A percentile compares a stretch with the other conserved stretches of the same genome.
Evolutionary conservation across 37 sponge, comb jelly and placozoan species (phyloP).

Genomic region (Geodia barretti): DNA sequence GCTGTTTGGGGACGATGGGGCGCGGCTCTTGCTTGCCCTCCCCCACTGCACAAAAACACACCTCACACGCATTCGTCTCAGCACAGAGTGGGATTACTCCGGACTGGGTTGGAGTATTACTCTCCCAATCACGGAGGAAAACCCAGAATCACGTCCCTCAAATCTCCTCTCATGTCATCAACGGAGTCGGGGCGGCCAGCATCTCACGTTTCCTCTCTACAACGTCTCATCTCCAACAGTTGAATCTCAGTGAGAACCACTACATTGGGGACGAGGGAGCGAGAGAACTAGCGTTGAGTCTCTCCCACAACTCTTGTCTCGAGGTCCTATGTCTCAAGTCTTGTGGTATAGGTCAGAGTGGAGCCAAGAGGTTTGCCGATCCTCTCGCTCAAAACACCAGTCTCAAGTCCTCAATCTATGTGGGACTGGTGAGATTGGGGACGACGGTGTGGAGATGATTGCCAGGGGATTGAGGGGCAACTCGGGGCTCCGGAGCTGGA

Average conservation of each 20-base stretch:
- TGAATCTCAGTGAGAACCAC: constrained; percentile 31
- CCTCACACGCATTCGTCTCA: no score
- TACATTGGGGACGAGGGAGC: constrained; percentile 17
- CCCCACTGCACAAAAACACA: no score
- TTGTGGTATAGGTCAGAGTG: constrained; percentile 23
- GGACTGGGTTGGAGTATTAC: no score
- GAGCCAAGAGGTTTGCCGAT: constrained; percentile 11
- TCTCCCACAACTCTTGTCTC: constrained; percentile 12
- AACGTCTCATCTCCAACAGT: neutral
- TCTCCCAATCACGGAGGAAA: no score
- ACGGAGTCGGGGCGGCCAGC: constrained; percentile 3
- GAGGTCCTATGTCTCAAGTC: constrained; percentile 22
- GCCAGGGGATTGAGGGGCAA: constrained; percentile 22
- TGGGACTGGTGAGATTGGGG: constrained; percentile 26
- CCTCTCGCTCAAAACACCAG: constrained; percentile 5
- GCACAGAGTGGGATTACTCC: no score
- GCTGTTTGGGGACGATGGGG: constrained; percentile 27
- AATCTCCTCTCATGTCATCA: constrained; percentile 16
- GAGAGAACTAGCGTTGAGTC: constrained; percentile 19
- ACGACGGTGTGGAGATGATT: constrained; percentile 20
- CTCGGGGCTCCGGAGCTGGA: neutral
- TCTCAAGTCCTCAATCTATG: constrained; percentile 13
- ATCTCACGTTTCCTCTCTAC: neutral
- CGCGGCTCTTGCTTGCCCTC: constrained; percentile 14
- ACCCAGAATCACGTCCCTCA: no score